phyloP scores from a whole-genome alignment of 30 jellyfish, hydroid and myxozoan genomes.

The Hydra vulgaris region DNA sequence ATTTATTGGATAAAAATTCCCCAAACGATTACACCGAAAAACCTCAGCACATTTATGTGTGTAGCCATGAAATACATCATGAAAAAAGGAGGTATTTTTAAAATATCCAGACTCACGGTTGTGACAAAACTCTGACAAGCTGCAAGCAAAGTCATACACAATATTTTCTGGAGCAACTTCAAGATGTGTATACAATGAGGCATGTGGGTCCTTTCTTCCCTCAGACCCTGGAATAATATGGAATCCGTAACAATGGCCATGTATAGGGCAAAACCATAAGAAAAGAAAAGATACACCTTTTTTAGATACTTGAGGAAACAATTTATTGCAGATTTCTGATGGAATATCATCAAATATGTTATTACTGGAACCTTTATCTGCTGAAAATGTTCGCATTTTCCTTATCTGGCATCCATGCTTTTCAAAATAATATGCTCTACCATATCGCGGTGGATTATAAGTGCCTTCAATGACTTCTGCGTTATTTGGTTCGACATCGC shows the following conservation, averaged over 20 bases:
- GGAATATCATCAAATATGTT: background rate
- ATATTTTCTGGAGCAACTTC: background rate
- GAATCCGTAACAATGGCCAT: conserved; percentile 1
- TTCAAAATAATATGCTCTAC: background rate
- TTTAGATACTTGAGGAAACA: background rate
- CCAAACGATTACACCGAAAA: background rate
- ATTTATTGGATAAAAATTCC: background rate
- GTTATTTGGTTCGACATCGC: background rate
- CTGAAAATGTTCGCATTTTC: background rate
- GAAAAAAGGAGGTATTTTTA: background rate
- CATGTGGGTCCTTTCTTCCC: background rate
- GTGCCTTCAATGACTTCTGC: background rate
- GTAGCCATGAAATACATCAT: background rate
- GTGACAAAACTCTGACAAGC: background rate
- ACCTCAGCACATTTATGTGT: background rate
- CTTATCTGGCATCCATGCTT: background rate
- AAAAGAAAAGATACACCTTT: background rate
- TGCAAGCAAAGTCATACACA: background rate
- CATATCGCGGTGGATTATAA: background rate
- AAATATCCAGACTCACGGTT: conserved; percentile 1
- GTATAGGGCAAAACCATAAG: background rate
- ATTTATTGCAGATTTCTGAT: background rate
- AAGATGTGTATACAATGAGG: background rate
- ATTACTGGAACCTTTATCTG: background rate
- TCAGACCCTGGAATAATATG: background rate